Conservation (phyloP, 2,113 vertebrate species). For the Oncorhynchus tshawytscha region DNA sequence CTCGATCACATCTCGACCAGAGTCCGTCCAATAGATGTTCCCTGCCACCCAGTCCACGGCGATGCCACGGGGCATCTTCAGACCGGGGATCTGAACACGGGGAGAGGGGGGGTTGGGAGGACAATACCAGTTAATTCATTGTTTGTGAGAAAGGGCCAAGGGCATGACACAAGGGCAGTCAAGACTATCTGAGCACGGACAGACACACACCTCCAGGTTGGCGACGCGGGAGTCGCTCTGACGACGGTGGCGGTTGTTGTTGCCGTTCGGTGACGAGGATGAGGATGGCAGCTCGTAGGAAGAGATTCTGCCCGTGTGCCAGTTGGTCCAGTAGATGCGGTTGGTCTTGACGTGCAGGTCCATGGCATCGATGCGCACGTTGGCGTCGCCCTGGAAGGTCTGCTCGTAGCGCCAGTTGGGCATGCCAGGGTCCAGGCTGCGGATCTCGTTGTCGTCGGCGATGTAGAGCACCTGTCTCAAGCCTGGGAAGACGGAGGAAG, state of each 20-base stretch:
- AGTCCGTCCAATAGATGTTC: constrained; percentile 97
- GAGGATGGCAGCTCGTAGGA: constrained; percentile 83
- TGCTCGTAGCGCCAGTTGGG: constrained; percentile 91
- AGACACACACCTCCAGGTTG: constrained; percentile 80
- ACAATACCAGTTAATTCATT: neutral
- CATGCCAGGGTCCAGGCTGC: constrained; percentile 89
- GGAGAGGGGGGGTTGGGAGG: neutral
- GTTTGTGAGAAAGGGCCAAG: neutral
- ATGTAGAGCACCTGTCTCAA: constrained; percentile 87
- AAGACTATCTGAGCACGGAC: neutral
- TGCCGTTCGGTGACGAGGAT: constrained; percentile 64
- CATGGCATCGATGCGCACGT: constrained; percentile 95
- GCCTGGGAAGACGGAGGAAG: constrained; percentile 57
- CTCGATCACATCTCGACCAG: constrained; percentile 90
- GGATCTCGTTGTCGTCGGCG: constrained; percentile 95
- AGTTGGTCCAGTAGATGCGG: constrained; percentile 97
- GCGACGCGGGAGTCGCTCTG: constrained; percentile 83
- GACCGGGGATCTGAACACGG: constrained; percentile 81
- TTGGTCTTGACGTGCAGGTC: constrained; percentile 92
- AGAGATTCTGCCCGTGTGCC: constrained; percentile 94
- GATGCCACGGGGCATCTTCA: constrained; percentile 94
- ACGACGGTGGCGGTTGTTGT: constrained; percentile 85
- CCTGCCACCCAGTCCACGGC: constrained; percentile 96
- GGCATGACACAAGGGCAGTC: neutral
- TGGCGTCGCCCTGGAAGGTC: constrained; percentile 91